These are phyloP conservation scores for Resseliella maxima DNA, from an alignment of 2,888 invertebrate species.

Conservation along the genomic window DNA sequence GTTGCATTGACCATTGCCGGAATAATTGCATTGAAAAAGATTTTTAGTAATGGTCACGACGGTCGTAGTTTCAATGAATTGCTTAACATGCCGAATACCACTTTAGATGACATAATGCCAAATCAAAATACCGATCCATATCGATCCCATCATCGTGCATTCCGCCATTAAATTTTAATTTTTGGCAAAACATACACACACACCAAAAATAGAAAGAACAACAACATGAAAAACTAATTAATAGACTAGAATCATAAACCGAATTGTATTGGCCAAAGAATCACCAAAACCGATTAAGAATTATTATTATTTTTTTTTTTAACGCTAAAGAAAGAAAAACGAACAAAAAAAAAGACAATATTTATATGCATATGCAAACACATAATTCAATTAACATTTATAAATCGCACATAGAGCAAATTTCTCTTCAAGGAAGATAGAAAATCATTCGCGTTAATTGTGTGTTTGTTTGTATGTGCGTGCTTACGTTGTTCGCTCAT, in stretches of 20 bases:
- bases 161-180: conserved; percentile 31
- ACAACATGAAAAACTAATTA: background rate
- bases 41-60: conserved; percentile 75
- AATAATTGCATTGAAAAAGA: conserved; percentile 78
- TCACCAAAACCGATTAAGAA: background rate
- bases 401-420: conserved; percentile 2
- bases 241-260: background rate
- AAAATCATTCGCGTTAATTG: conserved; percentile 50
- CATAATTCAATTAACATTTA: background rate
- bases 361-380: background rate
- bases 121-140: conserved; percentile 29
- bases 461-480: background rate
- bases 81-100: background rate
- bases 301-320: too few species aligned
- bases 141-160: conserved; percentile 36
- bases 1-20: conserved; percentile 79
- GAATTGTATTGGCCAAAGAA: background rate
- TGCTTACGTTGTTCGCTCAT: background rate
- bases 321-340: background rate
- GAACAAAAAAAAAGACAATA: conserved; percentile 4
- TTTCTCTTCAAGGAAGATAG: conserved; percentile 45
- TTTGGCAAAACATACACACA: background rate
- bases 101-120: conserved; percentile 20
- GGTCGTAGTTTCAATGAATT: conserved; percentile 63
- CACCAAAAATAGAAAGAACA: background rate